phyloP scores from a whole-genome alignment of 2,797 vertebrate species.

The Anguilla megastoma region DNA sequence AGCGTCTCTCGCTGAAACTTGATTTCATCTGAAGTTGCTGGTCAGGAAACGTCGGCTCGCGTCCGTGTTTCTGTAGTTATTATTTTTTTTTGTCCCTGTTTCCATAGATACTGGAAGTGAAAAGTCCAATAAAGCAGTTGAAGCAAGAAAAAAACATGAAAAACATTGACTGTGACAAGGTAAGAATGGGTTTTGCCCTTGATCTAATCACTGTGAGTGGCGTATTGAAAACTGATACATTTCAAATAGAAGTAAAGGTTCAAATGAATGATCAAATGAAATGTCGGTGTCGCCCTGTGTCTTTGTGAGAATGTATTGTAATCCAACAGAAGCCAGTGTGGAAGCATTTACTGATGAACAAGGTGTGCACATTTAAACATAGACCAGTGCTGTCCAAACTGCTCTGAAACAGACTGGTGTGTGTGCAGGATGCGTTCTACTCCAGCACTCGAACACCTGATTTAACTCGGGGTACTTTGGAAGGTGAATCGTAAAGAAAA shows the following conservation, averaged over 20 bases:
- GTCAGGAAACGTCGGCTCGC: not conserved
- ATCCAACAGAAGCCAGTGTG: not conserved
- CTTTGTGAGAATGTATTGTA: not conserved
- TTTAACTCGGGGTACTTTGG: not conserved
- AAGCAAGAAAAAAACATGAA: constrained; percentile 89
- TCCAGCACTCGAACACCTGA: not conserved
- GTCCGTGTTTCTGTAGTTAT: not conserved
- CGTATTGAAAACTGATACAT: not conserved
- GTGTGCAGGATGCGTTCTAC: not conserved
- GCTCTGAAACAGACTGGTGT: not conserved
- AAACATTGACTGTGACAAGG: constrained; percentile 93
- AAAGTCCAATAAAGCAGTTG: constrained; percentile 87
- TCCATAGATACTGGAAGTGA: constrained; percentile 89
- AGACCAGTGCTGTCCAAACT: not conserved
- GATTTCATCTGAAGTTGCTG: not conserved
- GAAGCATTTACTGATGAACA: not conserved
- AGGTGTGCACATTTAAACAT: not conserved
- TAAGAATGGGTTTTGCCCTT: constrained; percentile 52
- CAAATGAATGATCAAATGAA: not conserved
- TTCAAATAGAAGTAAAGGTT: not conserved
- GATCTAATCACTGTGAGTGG: not conserved
- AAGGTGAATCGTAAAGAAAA: not conserved
- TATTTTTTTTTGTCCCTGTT: constrained; percentile 53
- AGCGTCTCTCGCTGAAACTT: not conserved
- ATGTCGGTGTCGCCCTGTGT: not conserved